These are phyloP conservation scores for Odiellus spinosus DNA, from an alignment of 2,888 invertebrate species.

Conservation along the genomic window DNA sequence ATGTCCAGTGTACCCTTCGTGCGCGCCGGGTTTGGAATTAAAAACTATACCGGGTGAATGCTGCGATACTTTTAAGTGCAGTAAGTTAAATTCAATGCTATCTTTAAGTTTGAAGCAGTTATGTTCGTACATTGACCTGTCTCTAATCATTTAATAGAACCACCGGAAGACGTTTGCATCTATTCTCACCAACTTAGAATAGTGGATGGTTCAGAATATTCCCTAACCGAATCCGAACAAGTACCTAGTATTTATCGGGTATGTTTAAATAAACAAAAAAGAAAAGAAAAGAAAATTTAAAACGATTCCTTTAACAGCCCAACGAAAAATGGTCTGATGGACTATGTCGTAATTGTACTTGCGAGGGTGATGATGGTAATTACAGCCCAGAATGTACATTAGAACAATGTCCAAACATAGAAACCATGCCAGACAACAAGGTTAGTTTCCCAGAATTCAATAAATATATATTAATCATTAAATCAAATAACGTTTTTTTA, in stretches of 20 bases:
- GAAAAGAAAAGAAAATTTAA: not conserved
- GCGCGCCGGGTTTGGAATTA: slow-evolving; percentile 36
- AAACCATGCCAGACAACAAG: not conserved
- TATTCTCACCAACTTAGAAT: slow-evolving; percentile 41
- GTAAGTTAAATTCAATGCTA: slow-evolving; percentile 30
- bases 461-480: not conserved
- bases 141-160: slow-evolving; percentile 32
- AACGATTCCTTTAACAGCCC: slow-evolving; percentile 27
- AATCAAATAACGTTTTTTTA: slow-evolving; percentile 5
- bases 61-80: slow-evolving; percentile 49
- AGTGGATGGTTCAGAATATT: slow-evolving; percentile 23
- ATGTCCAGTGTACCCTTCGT: slow-evolving; percentile 48
- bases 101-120: slow-evolving; percentile 1
- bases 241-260: slow-evolving; percentile 7
- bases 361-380: slow-evolving; percentile 30
- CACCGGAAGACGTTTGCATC: slow-evolving; percentile 48
- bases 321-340: slow-evolving; percentile 54
- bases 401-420: slow-evolving; percentile 4
- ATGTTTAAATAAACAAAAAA: not conserved
- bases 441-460: too few relatives aligned
- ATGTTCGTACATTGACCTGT: too few relatives aligned
- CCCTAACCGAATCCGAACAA: slow-evolving; percentile 19
- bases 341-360: slow-evolving; percentile 48
- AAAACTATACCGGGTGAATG: slow-evolving; percentile 33
- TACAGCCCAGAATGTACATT: slow-evolving; percentile 12